Evolutionary conservation across 2,888 invertebrate genomes (phyloP).

Genomic region (Coremacera marginata): DNA sequence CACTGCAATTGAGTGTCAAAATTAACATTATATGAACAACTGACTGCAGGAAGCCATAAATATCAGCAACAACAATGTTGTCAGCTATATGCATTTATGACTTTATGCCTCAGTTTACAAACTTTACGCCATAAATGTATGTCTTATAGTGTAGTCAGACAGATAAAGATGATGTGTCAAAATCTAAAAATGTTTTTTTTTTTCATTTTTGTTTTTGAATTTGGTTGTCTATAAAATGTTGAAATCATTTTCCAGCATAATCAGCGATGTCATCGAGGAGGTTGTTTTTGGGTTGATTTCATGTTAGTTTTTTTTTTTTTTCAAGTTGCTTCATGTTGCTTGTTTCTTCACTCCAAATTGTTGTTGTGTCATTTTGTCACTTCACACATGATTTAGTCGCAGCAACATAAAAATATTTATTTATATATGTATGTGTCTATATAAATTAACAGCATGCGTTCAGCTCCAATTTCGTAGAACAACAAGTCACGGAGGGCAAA

Average conservation of each 20-base stretch:
- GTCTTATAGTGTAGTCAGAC: no score
- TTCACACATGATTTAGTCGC: conserved; percentile 61
- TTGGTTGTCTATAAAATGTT: conserved; percentile 18
- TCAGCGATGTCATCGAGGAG: conserved; percentile 41
- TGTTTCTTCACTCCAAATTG: neutral
- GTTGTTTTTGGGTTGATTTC: conserved; percentile 38
- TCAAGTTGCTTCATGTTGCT: neutral
- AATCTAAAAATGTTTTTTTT: no score
- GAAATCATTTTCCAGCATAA: conserved; percentile 32
- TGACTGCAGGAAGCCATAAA: conserved; percentile 67
- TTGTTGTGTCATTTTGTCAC: conserved; percentile 58
- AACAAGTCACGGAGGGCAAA: neutral
- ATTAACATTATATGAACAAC: conserved; percentile 62
- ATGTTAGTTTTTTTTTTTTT: conserved; percentile 35
- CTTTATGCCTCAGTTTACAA: no score
- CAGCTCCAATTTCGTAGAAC: conserved; percentile 1
- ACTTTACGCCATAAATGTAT: no score
- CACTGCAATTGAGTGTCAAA: conserved; percentile 60
- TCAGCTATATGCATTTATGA: conserved; percentile 26
- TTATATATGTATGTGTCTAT: no score
- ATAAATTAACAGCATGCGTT: neutral
- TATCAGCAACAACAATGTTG: conserved; percentile 55
- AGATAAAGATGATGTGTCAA: no score
- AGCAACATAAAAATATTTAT: conserved; percentile 8
- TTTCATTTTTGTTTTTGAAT: conserved; percentile 41